These are phyloP conservation scores for Schrankia costaestrigalis DNA, from an alignment of 2,888 invertebrate species.

Conservation along the genomic window DNA sequence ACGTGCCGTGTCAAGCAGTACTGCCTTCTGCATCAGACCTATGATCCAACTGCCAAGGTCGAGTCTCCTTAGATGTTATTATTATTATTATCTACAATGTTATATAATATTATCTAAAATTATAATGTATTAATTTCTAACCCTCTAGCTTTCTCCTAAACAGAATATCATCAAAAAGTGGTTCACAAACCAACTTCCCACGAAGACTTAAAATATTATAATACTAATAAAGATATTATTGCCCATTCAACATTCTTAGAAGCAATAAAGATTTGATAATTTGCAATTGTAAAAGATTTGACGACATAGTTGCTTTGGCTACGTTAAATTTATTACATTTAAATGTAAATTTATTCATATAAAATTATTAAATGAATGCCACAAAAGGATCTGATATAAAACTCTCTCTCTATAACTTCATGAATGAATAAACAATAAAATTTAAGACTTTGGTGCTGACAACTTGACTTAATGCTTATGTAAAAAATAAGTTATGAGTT, in stretches of 20 bases:
- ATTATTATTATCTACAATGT: no score
- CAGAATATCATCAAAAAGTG: no score
- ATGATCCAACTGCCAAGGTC: no score
- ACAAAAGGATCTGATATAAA: conserved; percentile 21
- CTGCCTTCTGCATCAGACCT: no score
- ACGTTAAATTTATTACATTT: conserved; percentile 22
- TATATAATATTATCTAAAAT: no score
- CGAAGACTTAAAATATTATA: conserved; percentile 8
- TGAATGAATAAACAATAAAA: conserved; percentile 14
- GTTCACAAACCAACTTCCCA: no score
- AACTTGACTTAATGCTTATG: conserved; percentile 9
- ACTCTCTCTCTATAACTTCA: conserved; percentile 19
- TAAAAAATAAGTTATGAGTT: no score
- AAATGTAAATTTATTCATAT: conserved; percentile 30
- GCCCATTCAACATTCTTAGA: conserved; percentile 8
- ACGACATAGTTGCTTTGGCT: conserved; percentile 10
- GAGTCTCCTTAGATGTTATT: no score
- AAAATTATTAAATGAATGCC: conserved; percentile 16
- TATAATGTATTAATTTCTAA: no score
- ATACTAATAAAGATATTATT: conserved; percentile 12
- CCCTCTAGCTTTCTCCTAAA: no score
- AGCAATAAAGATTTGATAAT: conserved; percentile 15
- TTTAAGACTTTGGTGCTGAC: conserved; percentile 14
- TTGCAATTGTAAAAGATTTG: conserved; percentile 27
- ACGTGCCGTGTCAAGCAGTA: no score